Evolutionary conservation across 2,113 vertebrate genomes (phyloP), one percentile per base, ranked within the genome.

Genomic region (Paracanthobrama guichenoti): DNA sequence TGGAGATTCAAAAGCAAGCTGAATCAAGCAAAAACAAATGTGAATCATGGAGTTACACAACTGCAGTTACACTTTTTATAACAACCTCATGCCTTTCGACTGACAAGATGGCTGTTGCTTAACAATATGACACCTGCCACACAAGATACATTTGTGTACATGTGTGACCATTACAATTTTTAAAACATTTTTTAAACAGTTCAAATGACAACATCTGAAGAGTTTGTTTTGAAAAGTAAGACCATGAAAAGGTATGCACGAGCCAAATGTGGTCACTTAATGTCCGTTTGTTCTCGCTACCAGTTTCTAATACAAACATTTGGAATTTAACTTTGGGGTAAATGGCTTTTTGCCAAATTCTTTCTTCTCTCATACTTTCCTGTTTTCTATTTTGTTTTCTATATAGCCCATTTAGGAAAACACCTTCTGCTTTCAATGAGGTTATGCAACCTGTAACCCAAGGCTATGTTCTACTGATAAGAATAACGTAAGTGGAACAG

Each of bases 171-270:
- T 53, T 75, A 26, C 16, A 20, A 53, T n/a, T n/a, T n/a, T n/a
- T n/a, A n/a, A n/a, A n/a, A n/a, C n/a, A n/a, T n/a, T n/a, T n/a
- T n/a, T n/a, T n/a, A n/a, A n/a, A n/a, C n/a, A n/a, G n/a, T n/a
- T 4, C 0, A 53, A 39, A 28, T 11, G 18, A 18, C 28, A 22
- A 13, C 75, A 77, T 74, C 24, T 80, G 3, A 44, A 48, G 20
- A 53, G 46, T 8, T 28, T 71, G 48, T 75, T 83, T 26, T 74
- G 35, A 57, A 78, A 79, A 72, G 48, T 31, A 76, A 69, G 35
- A n/a, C 18, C 64, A 79, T 78, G 24, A 46, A 42, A 71, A 83
- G 75, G 85, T 86, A 79, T 79, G 77, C 57, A 20, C 20, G 18
- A 31, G 6, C 39, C 39, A 72, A 13, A 72, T 6, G 46, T 14